These are phyloP conservation scores for Aurelia coerulea DNA, from an alignment of 30 jellyfish, hydroid and myxozoan species.

Conservation along the genomic window DNA sequence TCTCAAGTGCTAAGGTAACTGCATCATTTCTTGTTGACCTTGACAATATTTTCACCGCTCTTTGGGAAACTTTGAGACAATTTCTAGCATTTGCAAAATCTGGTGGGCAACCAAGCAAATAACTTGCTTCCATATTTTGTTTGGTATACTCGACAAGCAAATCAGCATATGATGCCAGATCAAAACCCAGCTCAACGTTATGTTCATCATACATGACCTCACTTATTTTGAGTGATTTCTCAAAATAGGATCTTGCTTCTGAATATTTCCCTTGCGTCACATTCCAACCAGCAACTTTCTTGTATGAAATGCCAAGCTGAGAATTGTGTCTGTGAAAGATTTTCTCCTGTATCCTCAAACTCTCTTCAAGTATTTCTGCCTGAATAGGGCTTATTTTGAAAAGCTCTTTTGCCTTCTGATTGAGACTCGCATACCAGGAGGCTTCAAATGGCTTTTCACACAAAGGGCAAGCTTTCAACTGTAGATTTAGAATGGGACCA, in stretches of 20 bases:
- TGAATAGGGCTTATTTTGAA: too few species aligned
- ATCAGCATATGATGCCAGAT: slow-evolving; percentile 69
- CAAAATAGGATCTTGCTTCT: slow-evolving; percentile 48
- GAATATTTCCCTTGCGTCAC: slow-evolving; percentile 41
- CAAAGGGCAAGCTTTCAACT: background rate
- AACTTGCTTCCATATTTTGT: slow-evolving; percentile 24
- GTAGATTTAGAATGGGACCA: slow-evolving; percentile 9
- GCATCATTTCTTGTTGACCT: background rate
- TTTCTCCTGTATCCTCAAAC: slow-evolving; percentile 41
- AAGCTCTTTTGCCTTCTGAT: background rate
- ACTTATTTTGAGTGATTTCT: slow-evolving; percentile 53
- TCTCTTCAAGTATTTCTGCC: background rate
- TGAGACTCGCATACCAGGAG: slow-evolving; percentile 10
- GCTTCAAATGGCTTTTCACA: slow-evolving; percentile 38
- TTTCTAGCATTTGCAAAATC: slow-evolving; percentile 6
- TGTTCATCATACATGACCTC: slow-evolving; percentile 52
- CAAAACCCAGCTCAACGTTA: slow-evolving; percentile 80
- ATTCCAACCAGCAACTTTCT: slow-evolving; percentile 65
- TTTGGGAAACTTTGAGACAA: slow-evolving; percentile 37
- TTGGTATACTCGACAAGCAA: slow-evolving; percentile 45
- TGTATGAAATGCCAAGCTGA: slow-evolving; percentile 48
- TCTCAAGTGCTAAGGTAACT: background rate
- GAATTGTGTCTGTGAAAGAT: slow-evolving; percentile 36
- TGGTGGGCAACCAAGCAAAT: slow-evolving; percentile 6
- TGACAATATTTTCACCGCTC: slow-evolving; percentile 25